Conservation (phyloP, 2,888 invertebrate genomes). For the Drosophila paranaensis region DNA sequence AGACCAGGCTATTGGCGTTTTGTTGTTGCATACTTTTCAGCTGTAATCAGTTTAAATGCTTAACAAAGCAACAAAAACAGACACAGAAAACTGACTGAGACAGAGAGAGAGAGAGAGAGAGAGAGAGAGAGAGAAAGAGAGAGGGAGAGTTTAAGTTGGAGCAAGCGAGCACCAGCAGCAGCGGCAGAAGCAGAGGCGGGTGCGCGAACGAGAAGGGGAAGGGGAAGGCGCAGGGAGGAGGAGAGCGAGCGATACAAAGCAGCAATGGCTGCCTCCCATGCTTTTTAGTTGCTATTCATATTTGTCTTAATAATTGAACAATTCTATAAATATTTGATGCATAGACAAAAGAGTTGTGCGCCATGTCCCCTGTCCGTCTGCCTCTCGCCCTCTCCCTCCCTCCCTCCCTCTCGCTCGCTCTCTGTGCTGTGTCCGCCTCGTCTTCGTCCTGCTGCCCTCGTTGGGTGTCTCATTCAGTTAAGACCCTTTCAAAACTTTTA, state of each 20-base stretch:
- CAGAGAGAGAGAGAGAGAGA: background rate
- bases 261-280: constrained; percentile 48
- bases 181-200: background rate
- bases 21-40: constrained; percentile 72
- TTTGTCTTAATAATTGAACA: constrained; percentile 75
- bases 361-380: constrained; percentile 18
- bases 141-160: background rate
- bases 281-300: constrained; percentile 79
- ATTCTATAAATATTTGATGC: constrained; percentile 74
- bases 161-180: constrained; percentile 1
- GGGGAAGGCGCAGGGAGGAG: constrained; percentile 2
- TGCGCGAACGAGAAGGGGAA: constrained; percentile 1
- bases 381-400: background rate
- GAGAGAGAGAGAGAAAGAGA: background rate
- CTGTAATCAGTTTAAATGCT: constrained; percentile 78
- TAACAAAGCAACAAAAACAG: constrained; percentile 66
- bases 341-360: constrained; percentile 75
- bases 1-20: constrained; percentile 42
- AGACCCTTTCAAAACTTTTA: constrained; percentile 47
- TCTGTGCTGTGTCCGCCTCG: background rate
- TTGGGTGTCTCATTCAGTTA: constrained; percentile 39
- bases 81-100: background rate
- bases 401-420: background rate
- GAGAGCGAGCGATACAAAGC: constrained; percentile 13
- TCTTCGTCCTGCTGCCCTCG: constrained; percentile 1